Conservation (phyloP, 2,888 invertebrate genomes). For the Caenorhabditis sp. region DNA sequence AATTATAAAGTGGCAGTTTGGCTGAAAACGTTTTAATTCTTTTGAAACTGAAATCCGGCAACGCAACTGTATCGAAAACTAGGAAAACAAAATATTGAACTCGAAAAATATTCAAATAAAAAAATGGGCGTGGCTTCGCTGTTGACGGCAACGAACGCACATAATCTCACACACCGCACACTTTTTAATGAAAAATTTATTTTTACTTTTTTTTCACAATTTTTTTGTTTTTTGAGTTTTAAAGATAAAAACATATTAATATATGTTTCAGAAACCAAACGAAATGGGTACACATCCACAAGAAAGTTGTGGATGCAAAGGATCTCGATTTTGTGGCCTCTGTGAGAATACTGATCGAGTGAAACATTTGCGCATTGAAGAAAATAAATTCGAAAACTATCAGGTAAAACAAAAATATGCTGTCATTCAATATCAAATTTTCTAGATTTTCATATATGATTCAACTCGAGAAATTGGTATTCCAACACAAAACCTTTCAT, state of each 20-base stretch:
- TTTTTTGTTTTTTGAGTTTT: neutral
- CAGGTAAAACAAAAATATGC: conserved; percentile 6
- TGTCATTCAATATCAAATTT: neutral
- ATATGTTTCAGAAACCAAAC: neutral
- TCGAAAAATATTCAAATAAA: neutral
- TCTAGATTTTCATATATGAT: conserved; percentile 45
- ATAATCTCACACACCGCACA: conserved; percentile 6
- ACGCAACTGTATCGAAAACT: neutral
- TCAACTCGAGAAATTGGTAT: conserved; percentile 24
- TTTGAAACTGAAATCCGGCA: too few relatives aligned
- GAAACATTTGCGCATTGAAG: conserved; percentile 48
- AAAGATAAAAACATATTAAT: neutral
- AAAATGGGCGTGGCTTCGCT: neutral
- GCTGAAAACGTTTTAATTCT: too few relatives aligned
- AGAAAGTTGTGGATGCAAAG: conserved; percentile 86
- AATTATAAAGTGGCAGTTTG: too few relatives aligned
- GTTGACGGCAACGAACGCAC: neutral
- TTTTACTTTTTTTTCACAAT: neutral
- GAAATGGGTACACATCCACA: neutral
- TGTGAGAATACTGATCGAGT: conserved; percentile 80
- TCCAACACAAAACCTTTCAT: conserved; percentile 22
- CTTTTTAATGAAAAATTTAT: conserved; percentile 1
- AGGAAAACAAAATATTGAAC: neutral
- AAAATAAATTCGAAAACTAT: conserved; percentile 39
- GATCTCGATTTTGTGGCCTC: conserved; percentile 85